A percentile compares a stretch with the other conserved stretches of the same genome.
These are phyloP conservation scores for Dioctria linearis DNA, from an alignment of 2,888 invertebrate species.

Conservation along the genomic window DNA sequence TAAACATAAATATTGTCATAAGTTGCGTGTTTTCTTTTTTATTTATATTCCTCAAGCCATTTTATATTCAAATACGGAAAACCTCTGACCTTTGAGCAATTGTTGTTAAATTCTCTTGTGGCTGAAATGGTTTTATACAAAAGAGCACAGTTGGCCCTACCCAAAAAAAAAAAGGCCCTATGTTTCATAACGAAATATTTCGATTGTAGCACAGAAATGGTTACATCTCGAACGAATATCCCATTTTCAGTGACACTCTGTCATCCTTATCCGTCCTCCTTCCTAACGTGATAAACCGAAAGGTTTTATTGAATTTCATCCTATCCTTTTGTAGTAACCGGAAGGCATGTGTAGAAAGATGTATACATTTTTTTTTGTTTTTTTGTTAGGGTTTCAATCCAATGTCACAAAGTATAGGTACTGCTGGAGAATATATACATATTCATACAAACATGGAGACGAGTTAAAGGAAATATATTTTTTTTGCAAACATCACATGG, in stretches of 20 bases:
- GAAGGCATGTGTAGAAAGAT: neutral
- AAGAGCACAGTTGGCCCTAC: no score
- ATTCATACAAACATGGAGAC: no score
- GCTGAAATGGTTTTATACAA: neutral
- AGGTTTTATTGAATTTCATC: constrained; percentile 38
- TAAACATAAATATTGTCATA: no score
- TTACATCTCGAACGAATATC: neutral
- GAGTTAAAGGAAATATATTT: no score
- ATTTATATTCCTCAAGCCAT: no score
- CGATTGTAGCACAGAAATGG: neutral
- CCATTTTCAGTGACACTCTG: neutral
- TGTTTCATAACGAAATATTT: constrained; percentile 2
- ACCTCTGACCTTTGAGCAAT: neutral
- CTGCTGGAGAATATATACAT: neutral
- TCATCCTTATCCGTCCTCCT: constrained; percentile 4
- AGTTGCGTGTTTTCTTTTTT: no score
- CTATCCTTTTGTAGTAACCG: constrained; percentile 1
- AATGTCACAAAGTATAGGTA: neutral
- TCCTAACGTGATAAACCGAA: constrained; percentile 33
- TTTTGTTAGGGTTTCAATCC: neutral
- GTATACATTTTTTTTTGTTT: neutral
- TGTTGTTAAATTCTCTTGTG: neutral
- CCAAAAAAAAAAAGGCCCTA: neutral
- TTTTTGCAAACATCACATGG: neutral
- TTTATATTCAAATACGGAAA: no score